phyloP scores from a whole-genome alignment of 2,888 invertebrate species.

The Drosophila koepferae region DNA sequence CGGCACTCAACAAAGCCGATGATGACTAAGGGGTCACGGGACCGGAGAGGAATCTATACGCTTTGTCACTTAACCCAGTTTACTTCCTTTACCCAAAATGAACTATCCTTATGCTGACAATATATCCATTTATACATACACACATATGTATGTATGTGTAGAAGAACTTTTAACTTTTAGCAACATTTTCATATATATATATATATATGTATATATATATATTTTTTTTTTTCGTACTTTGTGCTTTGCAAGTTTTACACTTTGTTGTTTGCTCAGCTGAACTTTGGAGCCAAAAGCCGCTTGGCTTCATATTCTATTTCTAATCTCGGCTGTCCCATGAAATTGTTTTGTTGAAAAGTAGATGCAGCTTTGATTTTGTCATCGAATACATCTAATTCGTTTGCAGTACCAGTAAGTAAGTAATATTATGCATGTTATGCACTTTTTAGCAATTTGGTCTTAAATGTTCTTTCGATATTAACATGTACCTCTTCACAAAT shows the following conservation, averaged over 20 bases:
- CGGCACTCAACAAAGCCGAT: constrained; percentile 39
- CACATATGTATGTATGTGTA: not conserved
- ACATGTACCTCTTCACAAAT: no score
- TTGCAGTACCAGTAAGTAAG: not conserved
- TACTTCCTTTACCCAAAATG: constrained; percentile 50
- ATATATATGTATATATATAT: not conserved
- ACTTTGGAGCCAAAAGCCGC: constrained; percentile 48
- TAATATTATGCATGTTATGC: not conserved
- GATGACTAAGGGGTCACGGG: constrained; percentile 31
- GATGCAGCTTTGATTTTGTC: not conserved
- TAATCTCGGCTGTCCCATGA: constrained; percentile 14
- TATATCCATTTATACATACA: not conserved
- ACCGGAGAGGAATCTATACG: constrained; percentile 10
- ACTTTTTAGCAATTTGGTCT: no score
- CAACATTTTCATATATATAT: constrained; percentile 16
- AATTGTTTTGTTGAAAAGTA: not conserved
- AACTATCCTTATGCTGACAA: constrained; percentile 31
- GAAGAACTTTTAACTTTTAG: constrained; percentile 31
- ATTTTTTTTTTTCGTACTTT: constrained; percentile 19
- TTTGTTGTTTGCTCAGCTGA: constrained; percentile 43
- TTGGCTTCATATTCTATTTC: not conserved
- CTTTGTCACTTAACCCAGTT: constrained; percentile 67
- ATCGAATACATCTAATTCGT: not conserved
- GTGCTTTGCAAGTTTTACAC: constrained; percentile 35
- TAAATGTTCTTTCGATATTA: no score